phyloP scores from a whole-genome alignment of 2,888 invertebrate species.

The Drosophila longiperda region DNA sequence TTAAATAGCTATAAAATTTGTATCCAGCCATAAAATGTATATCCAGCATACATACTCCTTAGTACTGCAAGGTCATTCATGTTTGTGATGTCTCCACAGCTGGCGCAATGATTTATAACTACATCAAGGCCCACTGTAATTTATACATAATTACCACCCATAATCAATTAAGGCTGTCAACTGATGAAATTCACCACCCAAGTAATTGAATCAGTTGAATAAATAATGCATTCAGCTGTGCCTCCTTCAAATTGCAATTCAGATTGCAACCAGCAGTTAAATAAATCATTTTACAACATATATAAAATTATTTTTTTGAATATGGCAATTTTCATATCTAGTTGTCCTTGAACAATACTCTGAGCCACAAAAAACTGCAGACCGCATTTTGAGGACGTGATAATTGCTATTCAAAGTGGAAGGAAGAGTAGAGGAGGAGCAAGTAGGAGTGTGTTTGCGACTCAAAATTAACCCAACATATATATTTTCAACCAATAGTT shows the following conservation, averaged over 20 bases:
- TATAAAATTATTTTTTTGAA: conserved; percentile 9
- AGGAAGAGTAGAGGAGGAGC: background rate
- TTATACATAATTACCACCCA: background rate
- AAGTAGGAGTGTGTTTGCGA: background rate
- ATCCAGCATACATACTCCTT: background rate
- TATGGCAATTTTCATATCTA: conserved; percentile 10
- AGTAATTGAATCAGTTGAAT: conserved; percentile 25
- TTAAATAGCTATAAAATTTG: background rate
- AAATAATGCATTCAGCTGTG: conserved; percentile 18
- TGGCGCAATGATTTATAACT: conserved; percentile 1
- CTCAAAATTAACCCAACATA: conserved; percentile 23
- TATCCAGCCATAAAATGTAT: background rate
- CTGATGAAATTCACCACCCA: background rate
- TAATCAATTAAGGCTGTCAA: conserved; percentile 7
- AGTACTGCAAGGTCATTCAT: background rate
- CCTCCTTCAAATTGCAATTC: background rate
- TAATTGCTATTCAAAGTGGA: conserved; percentile 17
- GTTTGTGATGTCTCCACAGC: background rate
- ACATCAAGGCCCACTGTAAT: background rate
- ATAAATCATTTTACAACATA: conserved; percentile 39
- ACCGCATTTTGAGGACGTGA: conserved; percentile 20
- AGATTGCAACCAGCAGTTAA: background rate
- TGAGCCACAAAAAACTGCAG: conserved; percentile 19
- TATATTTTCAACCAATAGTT: conserved; percentile 29
- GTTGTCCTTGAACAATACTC: conserved; percentile 11